Evolutionary conservation across 2,888 invertebrate species (phyloP).

Genomic region (Harpalus rubripes): DNA sequence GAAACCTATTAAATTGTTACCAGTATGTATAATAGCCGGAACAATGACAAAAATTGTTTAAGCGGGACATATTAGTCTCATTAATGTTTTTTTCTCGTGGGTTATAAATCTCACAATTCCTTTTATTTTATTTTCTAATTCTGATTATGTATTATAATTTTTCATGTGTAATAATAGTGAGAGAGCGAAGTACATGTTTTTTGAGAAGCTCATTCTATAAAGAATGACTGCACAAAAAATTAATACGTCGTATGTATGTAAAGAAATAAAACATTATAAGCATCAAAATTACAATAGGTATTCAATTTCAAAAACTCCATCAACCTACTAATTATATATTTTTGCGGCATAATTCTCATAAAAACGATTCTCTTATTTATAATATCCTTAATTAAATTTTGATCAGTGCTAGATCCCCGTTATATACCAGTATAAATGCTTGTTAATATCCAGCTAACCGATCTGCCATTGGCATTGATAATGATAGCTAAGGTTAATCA

Average conservation of each 20-base stretch:
- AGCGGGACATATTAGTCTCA: too few relatives aligned
- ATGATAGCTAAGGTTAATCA: slow-evolving; percentile 57
- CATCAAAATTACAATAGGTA: background rate
- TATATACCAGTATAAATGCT: slow-evolving; percentile 15
- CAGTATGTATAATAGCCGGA: too few relatives aligned
- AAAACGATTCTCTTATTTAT: background rate
- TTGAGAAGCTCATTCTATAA: too few relatives aligned
- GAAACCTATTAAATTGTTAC: too few relatives aligned
- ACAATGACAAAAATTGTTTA: too few relatives aligned
- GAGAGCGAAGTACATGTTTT: too few relatives aligned
- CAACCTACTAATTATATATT: background rate
- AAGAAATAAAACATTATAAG: background rate
- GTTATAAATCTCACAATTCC: too few relatives aligned
- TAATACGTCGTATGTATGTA: background rate
- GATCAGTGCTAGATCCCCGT: background rate
- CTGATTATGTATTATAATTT: too few relatives aligned
- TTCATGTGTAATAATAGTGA: too few relatives aligned
- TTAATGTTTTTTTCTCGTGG: too few relatives aligned
- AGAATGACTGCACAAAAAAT: too few relatives aligned
- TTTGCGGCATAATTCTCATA: background rate
- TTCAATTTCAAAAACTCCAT: background rate
- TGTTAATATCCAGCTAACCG: slow-evolving; percentile 34
- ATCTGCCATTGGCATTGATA: slow-evolving; percentile 16
- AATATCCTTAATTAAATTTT: slow-evolving; percentile 1
- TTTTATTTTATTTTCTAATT: too few relatives aligned